phyloP scores from a whole-genome alignment of 2,888 invertebrate genomes.

The Antheraea yamamai region DNA sequence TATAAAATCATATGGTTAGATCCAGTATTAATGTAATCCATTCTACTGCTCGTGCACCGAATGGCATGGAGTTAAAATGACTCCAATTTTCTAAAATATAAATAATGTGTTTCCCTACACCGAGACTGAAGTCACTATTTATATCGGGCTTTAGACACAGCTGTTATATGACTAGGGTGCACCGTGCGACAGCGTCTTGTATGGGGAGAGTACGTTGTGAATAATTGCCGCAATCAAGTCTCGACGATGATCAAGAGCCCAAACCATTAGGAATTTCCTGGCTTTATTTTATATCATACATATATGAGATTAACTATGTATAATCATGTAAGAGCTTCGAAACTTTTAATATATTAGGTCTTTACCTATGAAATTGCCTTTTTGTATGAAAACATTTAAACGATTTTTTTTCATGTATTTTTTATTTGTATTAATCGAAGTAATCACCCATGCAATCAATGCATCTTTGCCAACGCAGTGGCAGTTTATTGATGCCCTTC shows the following conservation, averaged over 20 bases:
- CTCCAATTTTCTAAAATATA: background rate
- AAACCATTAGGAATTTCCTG: slow-evolving; percentile 9
- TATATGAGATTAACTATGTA: background rate
- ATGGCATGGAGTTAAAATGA: background rate
- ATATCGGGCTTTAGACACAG: slow-evolving; percentile 49
- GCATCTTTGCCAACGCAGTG: too few relatives aligned
- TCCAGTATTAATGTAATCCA: background rate
- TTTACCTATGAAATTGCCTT: too few relatives aligned
- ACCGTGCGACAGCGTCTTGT: slow-evolving; percentile 39
- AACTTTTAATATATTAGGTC: too few relatives aligned
- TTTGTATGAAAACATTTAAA: too few relatives aligned
- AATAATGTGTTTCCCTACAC: slow-evolving; percentile 44
- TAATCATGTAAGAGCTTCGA: too few relatives aligned
- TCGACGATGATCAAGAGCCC: slow-evolving; percentile 37
- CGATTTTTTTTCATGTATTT: too few relatives aligned
- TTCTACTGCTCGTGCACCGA: background rate
- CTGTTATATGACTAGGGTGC: slow-evolving; percentile 51
- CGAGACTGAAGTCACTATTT: slow-evolving; percentile 34
- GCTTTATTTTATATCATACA: background rate
- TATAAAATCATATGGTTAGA: background rate
- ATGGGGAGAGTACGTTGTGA: slow-evolving; percentile 64
- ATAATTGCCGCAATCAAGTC: slow-evolving; percentile 72
- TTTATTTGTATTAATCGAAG: too few relatives aligned
- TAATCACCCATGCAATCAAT: too few relatives aligned
- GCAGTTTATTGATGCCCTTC: too few relatives aligned